Percentiles rank a stretch among this genome's conserved stretches.
Evolutionary conservation across 2,113 vertebrate genomes (phyloP).

Genomic region (Actenoides lindsayi): DNA sequence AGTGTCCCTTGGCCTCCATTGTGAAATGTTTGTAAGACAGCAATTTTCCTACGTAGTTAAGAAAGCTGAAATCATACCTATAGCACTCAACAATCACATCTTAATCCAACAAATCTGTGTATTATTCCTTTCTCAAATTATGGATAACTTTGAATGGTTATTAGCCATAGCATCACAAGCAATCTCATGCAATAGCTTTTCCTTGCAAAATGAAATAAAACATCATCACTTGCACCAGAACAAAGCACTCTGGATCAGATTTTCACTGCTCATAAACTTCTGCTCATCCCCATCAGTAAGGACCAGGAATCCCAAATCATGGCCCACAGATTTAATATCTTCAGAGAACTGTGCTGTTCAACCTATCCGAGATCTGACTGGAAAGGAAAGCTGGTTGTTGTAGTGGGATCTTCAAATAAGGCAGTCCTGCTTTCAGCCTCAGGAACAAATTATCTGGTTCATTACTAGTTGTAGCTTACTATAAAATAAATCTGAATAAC

Average conservation of each 20-base stretch:
- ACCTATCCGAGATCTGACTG: background rate
- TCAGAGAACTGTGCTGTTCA: background rate
- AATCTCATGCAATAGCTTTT: background rate
- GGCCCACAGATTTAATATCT: background rate
- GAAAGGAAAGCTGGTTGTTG: background rate
- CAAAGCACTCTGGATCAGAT: background rate
- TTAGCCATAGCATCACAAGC: background rate
- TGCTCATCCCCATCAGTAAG: background rate
- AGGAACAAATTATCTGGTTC: background rate
- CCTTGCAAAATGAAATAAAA: background rate
- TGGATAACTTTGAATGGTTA: background rate
- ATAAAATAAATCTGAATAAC: background rate
- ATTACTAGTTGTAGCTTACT: background rate
- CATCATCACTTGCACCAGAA: background rate
- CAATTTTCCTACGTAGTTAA: background rate
- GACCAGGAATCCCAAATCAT: background rate
- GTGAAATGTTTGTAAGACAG: background rate
- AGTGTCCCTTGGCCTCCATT: background rate
- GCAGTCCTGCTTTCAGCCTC: background rate
- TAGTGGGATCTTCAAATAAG: background rate
- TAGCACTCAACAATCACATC: background rate
- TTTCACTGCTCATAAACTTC: background rate
- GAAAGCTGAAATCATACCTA: background rate
- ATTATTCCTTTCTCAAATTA: background rate
- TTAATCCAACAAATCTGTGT: background rate